Evolutionary conservation across 2,888 invertebrate species (phyloP).

Genomic region (Augochlorella aurata): DNA sequence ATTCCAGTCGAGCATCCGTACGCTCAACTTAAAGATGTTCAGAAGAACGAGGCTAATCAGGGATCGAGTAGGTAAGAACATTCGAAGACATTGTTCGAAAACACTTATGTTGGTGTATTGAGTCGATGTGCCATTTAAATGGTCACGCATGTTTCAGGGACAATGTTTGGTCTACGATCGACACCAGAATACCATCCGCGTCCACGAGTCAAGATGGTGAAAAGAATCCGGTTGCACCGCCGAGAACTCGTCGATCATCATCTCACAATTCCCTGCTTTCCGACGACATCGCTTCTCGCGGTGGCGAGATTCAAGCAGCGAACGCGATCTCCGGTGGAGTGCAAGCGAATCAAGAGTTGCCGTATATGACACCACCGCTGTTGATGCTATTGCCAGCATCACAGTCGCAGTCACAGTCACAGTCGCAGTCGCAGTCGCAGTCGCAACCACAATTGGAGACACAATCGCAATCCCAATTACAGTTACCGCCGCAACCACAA

Average conservation of each 20-base stretch:
- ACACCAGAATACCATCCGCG: conserved; percentile 72
- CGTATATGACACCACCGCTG: conserved; percentile 93
- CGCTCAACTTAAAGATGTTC: conserved; percentile 86
- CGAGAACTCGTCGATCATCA: conserved; percentile 83
- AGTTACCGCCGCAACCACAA: background rate
- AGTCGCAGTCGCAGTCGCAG: background rate
- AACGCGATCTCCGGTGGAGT: conserved; percentile 93
- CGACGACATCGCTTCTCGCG: conserved; percentile 61
- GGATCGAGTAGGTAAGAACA: conserved; percentile 71
- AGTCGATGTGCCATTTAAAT: conserved; percentile 3
- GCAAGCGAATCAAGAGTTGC: conserved; percentile 93
- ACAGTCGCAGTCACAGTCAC: background rate
- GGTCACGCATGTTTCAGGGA: conserved; percentile 60
- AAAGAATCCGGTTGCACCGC: conserved; percentile 82
- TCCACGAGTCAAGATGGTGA: conserved; percentile 66
- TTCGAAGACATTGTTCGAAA: background rate
- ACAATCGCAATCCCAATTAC: background rate
- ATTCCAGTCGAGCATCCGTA: conserved; percentile 86
- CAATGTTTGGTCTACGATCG: conserved; percentile 68
- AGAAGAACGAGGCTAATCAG: conserved; percentile 75
- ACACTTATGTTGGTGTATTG: conserved; percentile 11
- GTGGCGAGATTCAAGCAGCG: conserved; percentile 91
- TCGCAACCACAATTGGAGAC: background rate
- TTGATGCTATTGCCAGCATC: conserved; percentile 77
- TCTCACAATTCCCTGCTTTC: conserved; percentile 81